Percentiles rank a stretch among this genome's conserved stretches.
phyloP scores from a whole-genome alignment of 2,888 invertebrate genomes.

The Deroplatys truncata region DNA sequence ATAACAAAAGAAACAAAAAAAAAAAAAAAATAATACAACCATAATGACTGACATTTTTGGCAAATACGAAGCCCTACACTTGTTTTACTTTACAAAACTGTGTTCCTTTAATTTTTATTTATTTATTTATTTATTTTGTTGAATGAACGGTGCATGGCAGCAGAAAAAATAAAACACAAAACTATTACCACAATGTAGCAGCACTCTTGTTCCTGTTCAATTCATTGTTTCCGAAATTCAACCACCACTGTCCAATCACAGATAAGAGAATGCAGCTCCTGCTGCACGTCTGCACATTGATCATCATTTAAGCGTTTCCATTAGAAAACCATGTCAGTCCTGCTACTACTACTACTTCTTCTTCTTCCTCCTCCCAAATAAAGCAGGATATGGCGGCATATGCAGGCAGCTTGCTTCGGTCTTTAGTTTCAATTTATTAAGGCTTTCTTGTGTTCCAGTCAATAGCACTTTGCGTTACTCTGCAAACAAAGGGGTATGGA shows the following conservation, averaged over 20 bases:
- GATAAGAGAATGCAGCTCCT: background rate
- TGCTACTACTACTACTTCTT: background rate
- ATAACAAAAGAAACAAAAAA: slow-evolving; percentile 6
- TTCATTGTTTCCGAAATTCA: slow-evolving; percentile 4
- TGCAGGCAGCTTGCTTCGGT: background rate
- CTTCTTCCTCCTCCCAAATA: background rate
- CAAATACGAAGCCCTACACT: slow-evolving; percentile 26
- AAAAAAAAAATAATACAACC: slow-evolving; percentile 6
- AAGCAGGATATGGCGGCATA: background rate
- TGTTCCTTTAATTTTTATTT: background rate
- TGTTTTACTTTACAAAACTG: slow-evolving; percentile 12
- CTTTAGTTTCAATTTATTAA: slow-evolving; percentile 15
- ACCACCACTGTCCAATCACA: slow-evolving; percentile 15
- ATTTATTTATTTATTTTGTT: background rate
- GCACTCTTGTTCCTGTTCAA: background rate
- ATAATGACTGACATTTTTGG: slow-evolving; percentile 3
- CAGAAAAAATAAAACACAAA: background rate
- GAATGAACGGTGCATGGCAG: slow-evolving; percentile 24
- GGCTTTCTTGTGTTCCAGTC: slow-evolving; percentile 28
- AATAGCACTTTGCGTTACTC: slow-evolving; percentile 26
- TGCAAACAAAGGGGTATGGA: slow-evolving; percentile 5
- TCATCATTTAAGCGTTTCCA: background rate
- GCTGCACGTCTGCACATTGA: background rate
- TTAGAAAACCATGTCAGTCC: background rate
- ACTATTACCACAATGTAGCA: slow-evolving; percentile 18